A percentile compares a stretch with the other conserved stretches of the same genome.
These are phyloP conservation scores for Hirundichthys speculiger DNA, from an alignment of 2,113 vertebrate species.

Conservation along the genomic window DNA sequence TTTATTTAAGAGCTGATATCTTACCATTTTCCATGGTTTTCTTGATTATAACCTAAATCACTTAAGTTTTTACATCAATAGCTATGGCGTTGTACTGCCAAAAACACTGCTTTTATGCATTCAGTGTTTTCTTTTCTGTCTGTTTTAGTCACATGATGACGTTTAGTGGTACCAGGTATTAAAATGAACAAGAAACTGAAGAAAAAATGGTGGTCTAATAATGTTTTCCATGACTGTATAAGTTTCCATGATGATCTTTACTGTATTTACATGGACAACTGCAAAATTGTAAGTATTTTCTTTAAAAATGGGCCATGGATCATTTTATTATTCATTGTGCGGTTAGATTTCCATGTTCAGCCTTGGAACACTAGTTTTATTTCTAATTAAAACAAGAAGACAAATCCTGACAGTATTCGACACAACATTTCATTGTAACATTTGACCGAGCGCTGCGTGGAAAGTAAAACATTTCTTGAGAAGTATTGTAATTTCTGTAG, in stretches of 20 bases:
- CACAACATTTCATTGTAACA: conserved; percentile 58
- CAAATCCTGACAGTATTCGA: conserved; percentile 55
- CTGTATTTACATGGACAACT: conserved; percentile 39
- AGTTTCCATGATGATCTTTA: conserved; percentile 34
- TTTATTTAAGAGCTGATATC: too few relatives aligned
- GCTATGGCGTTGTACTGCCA: too few relatives aligned
- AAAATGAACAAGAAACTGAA: too few relatives aligned
- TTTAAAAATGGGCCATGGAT: conserved; percentile 30
- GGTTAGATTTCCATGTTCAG: conserved; percentile 49
- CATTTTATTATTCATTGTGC: conserved; percentile 43
- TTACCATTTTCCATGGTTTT: too few relatives aligned
- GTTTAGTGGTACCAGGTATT: too few relatives aligned
- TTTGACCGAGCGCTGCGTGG: conserved; percentile 63
- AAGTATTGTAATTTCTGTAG: conserved; percentile 76
- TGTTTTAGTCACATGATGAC: too few relatives aligned
- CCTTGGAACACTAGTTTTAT: conserved; percentile 51
- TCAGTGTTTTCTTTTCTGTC: too few relatives aligned
- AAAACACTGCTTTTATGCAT: too few relatives aligned
- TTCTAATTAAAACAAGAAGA: conserved; percentile 30
- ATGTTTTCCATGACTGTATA: too few relatives aligned
- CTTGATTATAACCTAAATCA: too few relatives aligned
- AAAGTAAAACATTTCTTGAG: conserved; percentile 55
- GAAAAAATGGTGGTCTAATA: too few relatives aligned
- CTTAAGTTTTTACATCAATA: too few relatives aligned
- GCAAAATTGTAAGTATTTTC: conserved; percentile 41